phyloP scores from a whole-genome alignment of 2,797 vertebrate genomes.

The Leptodactylus fallax region DNA sequence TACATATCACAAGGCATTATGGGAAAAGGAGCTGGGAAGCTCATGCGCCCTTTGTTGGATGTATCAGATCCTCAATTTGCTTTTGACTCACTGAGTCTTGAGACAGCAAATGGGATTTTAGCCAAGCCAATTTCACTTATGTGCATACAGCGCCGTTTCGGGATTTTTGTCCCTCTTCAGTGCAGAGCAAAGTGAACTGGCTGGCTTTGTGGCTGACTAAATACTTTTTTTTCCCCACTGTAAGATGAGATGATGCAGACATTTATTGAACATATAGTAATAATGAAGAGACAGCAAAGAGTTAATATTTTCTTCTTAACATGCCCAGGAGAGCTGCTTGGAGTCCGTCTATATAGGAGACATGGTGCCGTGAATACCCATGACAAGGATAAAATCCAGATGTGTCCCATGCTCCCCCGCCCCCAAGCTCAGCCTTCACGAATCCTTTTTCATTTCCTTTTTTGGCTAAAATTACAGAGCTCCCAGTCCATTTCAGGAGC shows the following conservation, averaged over 20 bases:
- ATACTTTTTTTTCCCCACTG: too few relatives aligned
- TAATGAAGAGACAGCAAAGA: background rate
- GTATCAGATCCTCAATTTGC: too few relatives aligned
- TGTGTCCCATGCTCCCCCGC: slow-evolving; percentile 70
- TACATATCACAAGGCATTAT: too few relatives aligned
- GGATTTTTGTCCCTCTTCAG: too few relatives aligned
- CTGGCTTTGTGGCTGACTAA: too few relatives aligned
- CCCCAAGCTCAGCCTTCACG: slow-evolving; percentile 65
- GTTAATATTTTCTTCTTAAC: slow-evolving; percentile 28
- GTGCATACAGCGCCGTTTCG: too few relatives aligned
- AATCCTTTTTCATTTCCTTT: slow-evolving; percentile 83
- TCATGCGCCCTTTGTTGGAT: too few relatives aligned
- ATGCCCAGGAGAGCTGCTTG: slow-evolving; percentile 34
- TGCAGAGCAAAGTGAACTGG: too few relatives aligned
- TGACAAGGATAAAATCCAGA: slow-evolving; percentile 85
- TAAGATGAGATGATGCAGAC: background rate
- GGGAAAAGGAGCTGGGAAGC: too few relatives aligned
- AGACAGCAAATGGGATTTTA: too few relatives aligned
- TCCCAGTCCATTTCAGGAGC: slow-evolving; percentile 70
- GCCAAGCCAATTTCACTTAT: too few relatives aligned
- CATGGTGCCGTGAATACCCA: slow-evolving; percentile 68
- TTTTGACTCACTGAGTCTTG: too few relatives aligned
- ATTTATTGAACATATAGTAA: background rate
- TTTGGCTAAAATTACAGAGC: slow-evolving; percentile 81
- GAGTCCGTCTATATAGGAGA: slow-evolving; percentile 68